phyloP scores from a whole-genome alignment of 2,113 vertebrate species.

The Oreochromis aureus region DNA sequence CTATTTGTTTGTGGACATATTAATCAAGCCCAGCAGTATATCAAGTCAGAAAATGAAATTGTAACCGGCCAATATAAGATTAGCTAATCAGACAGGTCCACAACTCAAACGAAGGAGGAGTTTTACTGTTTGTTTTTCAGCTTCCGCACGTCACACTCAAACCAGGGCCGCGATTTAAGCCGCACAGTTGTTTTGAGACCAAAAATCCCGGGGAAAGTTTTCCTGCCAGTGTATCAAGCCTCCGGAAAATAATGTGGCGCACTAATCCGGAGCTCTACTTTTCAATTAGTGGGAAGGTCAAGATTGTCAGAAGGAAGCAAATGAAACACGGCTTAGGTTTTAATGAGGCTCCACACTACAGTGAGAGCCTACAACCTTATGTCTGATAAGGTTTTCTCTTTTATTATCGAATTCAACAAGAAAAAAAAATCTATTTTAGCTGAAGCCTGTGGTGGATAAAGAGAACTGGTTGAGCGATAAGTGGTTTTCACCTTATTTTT shows the following conservation, averaged over 20 bases:
- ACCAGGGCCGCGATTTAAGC: neutral
- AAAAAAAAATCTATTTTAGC: neutral
- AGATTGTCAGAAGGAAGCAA: slow-evolving; percentile 37
- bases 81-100: slow-evolving; percentile 35
- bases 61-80: slow-evolving; percentile 7
- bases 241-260: slow-evolving; percentile 33
- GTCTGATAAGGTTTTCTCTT: neutral
- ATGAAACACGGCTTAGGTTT: slow-evolving; percentile 40
- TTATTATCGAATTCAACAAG: neutral
- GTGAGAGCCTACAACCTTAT: neutral
- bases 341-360: slow-evolving; percentile 34
- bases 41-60: slow-evolving; percentile 43
- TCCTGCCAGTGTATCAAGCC: neutral
- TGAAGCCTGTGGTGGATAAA: neutral
- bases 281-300: slow-evolving; percentile 61
- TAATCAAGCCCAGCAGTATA: slow-evolving; percentile 23
- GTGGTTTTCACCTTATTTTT: neutral
- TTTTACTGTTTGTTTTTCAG: neutral
- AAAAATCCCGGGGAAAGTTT: neutral
- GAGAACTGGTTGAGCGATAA: neutral
- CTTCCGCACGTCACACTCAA: neutral
- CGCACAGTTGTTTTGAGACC: neutral
- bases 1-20: slow-evolving; percentile 47
- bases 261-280: slow-evolving; percentile 42
- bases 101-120: slow-evolving; percentile 3